Base-by-base conservation (phyloP, 2,888 invertebrate genomes). In the Tenthredo livida region DNA sequence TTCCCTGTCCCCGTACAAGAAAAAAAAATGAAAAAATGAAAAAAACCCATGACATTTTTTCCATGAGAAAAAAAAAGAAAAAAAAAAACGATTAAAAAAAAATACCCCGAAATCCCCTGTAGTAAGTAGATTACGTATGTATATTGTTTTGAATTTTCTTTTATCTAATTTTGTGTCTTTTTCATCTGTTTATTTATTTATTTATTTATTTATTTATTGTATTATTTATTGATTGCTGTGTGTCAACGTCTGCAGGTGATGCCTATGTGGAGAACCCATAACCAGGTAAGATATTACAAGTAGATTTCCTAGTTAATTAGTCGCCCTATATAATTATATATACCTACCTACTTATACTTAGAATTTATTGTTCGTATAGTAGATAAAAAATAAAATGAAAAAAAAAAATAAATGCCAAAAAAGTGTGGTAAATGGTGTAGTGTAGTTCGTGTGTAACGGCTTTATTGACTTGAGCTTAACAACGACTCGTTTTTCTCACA, bases 1-100 rank as follows among this genome's bases (percentile, higher is more conserved):
- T 87, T 80, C 88, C 86, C 86, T 87, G 85, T 86, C 12, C 84
- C 85, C 77, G 10, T 25, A 40, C 9, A 40, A 25, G 86, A 77
- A 40, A 12, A 1, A 82, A 40, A 77, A 85, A 65, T n/a, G n/a
- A 85, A 72, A 86, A 84, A 86, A 86, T 75, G 86, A 87, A 33
- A 29, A 17, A 37, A 3, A 12, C 37, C 50, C n/a, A 6, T 33
- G 17, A 15, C 15, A 12, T 54, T 37, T 54, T 54, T 54, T 77
- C 37, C 77, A 73, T 77, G 2, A 47, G 0, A 47, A 47, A 17
- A 33, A 78, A 78, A 78, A 54, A 54, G 85, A 15, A 17, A 67
- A 67, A 67, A 67, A 25, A 43, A 29, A 33, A 33, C n/a, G n/a
- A n/a, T n/a, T n/a, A 67, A 67, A 67, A 25, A 43, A 75, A 75